A percentile compares a stretch with the other conserved stretches of the same genome.
Evolutionary conservation across 2,113 vertebrate species (phyloP).

Genomic region (Acrocephalus kingi): DNA sequence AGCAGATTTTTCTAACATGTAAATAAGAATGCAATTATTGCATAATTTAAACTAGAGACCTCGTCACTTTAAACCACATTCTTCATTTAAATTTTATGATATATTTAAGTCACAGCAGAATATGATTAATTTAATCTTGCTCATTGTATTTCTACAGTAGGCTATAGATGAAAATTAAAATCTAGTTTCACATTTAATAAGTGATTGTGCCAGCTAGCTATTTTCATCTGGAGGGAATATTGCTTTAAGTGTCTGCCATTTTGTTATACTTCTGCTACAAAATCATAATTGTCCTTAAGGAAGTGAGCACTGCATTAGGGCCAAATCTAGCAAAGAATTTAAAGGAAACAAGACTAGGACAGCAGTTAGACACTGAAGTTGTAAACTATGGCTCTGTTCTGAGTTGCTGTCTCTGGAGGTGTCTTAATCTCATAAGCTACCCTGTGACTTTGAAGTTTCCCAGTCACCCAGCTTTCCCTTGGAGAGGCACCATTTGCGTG

Average conservation of each 20-base stretch:
- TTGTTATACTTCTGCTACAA: neutral
- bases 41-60: neutral
- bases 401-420: neutral
- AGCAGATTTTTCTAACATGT: neutral
- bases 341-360: neutral
- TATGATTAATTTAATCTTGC: constrained; percentile 12
- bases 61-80: neutral
- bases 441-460: neutral
- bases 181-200: constrained; percentile 10
- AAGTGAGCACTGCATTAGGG: neutral
- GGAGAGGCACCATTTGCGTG: neutral
- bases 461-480: neutral
- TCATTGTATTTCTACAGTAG: neutral
- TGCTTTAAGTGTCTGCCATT: neutral
- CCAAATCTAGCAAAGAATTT: neutral
- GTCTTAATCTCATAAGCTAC: neutral
- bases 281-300: neutral
- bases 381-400: neutral
- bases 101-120: neutral
- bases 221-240: constrained; percentile 35
- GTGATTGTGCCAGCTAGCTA: neutral
- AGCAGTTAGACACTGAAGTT: neutral
- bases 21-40: constrained; percentile 14
- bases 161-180: constrained; percentile 1
- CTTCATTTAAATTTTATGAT: constrained; percentile 4